phyloP scores from a whole-genome alignment of 2,113 vertebrate genomes.

The Phaethornis superciliosus region DNA sequence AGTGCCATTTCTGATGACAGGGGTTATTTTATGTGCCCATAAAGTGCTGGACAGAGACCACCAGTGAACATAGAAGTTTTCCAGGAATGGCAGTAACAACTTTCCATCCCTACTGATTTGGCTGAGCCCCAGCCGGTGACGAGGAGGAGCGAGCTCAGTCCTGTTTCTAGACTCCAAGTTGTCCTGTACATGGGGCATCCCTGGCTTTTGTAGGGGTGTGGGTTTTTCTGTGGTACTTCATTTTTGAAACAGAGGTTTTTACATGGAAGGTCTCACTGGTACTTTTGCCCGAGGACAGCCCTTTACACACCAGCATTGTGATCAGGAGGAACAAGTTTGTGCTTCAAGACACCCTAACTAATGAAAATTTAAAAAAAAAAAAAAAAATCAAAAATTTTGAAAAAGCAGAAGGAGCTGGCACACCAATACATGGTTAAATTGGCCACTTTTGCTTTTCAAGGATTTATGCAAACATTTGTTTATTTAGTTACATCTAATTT shows the following conservation, averaged over 20 bases:
- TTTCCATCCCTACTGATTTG: not conserved
- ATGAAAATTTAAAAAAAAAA: not conserved
- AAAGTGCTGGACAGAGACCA: not conserved
- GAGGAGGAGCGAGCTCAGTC: not conserved
- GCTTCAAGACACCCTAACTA: not conserved
- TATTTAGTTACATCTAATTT: conserved; percentile 32
- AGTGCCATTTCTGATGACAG: not conserved
- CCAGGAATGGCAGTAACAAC: not conserved
- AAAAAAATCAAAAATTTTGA: not conserved
- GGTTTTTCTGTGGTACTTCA: not conserved
- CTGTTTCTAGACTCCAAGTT: not conserved
- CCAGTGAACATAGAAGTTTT: not conserved
- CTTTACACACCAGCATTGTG: not conserved
- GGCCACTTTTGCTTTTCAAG: conserved; percentile 6
- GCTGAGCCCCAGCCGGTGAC: not conserved
- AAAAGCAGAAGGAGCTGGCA: not conserved
- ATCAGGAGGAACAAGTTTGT: not conserved
- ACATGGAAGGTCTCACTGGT: not conserved
- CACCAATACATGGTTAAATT: not conserved
- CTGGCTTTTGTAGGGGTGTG: not conserved
- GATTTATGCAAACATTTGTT: conserved; percentile 23
- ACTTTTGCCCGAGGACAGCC: not conserved
- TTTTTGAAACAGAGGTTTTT: not conserved
- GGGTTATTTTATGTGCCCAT: not conserved
- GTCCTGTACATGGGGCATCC: fast-evolving